Conservation (phyloP, 2,113 vertebrate species). For the Cepphus grylle region DNA sequence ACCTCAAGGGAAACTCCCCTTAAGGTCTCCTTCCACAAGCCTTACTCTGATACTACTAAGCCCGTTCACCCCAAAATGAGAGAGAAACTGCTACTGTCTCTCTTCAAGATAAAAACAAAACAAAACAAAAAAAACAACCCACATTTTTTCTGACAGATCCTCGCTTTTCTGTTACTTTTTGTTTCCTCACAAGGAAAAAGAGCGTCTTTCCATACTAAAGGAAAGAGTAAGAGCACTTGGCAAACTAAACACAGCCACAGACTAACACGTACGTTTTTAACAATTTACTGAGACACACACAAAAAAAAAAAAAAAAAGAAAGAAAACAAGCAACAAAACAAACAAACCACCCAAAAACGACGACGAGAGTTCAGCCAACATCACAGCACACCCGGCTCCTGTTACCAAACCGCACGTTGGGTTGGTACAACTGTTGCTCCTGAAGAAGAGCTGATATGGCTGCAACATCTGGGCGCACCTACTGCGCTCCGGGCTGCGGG, state of each 20-base stretch:
- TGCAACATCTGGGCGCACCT: background rate
- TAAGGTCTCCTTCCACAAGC: background rate
- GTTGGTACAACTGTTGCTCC: background rate
- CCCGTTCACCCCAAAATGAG: background rate
- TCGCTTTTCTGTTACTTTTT: background rate
- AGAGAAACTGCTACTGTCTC: background rate
- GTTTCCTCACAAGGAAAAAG: background rate
- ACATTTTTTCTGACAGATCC: background rate
- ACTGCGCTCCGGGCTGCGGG: background rate
- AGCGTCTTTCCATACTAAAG: background rate
- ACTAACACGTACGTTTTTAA: rapidly evolving
- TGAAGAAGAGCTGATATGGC: background rate
- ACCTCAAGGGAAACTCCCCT: background rate
- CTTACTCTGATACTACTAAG: background rate
- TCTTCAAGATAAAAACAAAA: background rate
- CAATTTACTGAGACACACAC: background rate
- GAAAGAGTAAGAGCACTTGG: background rate
- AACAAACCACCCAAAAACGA: background rate
- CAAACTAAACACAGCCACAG: background rate
- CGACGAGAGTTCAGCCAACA: background rate
- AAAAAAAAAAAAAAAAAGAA: background rate
- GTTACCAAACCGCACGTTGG: background rate
- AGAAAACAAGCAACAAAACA: background rate
- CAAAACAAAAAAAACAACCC: rapidly evolving
- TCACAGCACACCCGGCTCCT: background rate